Evolutionary conservation across 2,113 vertebrate species (phyloP).

Genomic region (Anarhynchus alexandrinus): DNA sequence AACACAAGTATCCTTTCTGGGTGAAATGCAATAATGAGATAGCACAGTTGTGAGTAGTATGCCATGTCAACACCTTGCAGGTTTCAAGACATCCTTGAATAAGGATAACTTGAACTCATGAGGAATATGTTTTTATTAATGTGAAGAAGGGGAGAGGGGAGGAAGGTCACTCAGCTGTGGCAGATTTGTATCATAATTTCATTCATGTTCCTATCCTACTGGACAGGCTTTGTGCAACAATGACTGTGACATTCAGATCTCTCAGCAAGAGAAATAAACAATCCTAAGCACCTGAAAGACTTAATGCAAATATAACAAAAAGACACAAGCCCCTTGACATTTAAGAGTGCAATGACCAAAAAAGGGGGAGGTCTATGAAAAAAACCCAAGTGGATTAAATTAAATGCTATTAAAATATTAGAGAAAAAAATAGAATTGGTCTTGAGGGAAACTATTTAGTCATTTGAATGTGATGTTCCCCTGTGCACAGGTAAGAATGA

Average conservation of each 20-base stretch:
- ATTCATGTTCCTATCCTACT: conserved; percentile 2
- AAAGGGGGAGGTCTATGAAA: not conserved
- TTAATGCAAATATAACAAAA: conserved; percentile 12
- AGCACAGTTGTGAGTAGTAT: not conserved
- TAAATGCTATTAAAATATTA: not conserved
- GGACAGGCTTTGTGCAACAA: conserved; percentile 14
- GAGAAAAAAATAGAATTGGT: not conserved
- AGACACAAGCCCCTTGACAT: not conserved
- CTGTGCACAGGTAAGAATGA: not conserved
- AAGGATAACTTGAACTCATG: not conserved
- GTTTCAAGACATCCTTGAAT: not conserved
- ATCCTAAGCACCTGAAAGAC: conserved; percentile 6
- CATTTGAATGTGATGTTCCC: not conserved
- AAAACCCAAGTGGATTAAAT: not conserved
- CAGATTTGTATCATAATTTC: conserved; percentile 23
- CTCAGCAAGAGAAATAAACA: conserved; percentile 35
- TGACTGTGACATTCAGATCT: not conserved
- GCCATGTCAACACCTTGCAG: not conserved
- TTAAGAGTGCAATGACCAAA: not conserved
- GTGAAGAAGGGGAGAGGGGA: not conserved
- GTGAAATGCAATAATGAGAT: not conserved
- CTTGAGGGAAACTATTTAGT: not conserved
- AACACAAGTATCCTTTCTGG: not conserved
- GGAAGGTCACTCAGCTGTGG: not conserved
- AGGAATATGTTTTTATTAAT: not conserved